These are phyloP conservation scores for Nomada fabriciana DNA, from an alignment of 2,888 invertebrate genomes.

Conservation along the genomic window DNA sequence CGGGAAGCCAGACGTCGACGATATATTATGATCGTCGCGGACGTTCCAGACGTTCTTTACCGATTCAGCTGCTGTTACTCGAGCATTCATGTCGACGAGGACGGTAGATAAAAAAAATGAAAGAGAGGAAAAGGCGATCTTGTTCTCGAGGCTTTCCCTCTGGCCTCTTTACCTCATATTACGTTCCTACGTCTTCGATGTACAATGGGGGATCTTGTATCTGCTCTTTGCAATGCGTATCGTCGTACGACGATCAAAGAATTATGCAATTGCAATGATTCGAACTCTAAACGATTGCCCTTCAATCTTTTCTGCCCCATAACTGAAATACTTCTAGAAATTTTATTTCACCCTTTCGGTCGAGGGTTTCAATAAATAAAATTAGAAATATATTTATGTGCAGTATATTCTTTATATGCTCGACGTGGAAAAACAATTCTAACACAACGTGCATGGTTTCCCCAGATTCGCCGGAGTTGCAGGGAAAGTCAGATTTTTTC, in stretches of 20 bases:
- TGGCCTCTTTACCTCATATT: constrained; percentile 16
- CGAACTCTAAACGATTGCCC: constrained; percentile 13
- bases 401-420: no score
- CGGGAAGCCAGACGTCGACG: constrained; percentile 68
- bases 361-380: no score
- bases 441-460: no score
- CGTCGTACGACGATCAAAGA: not conserved
- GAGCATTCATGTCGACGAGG: constrained; percentile 2
- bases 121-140: constrained; percentile 2
- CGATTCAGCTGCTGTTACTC: constrained; percentile 63
- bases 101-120: not conserved
- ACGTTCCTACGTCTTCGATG: constrained; percentile 7
- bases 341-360: no score
- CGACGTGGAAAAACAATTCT: no score
- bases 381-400: no score
- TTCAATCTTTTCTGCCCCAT: no score
- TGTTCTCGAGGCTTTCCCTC: constrained; percentile 8
- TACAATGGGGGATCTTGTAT: not conserved
- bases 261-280: constrained; percentile 6
- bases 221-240: constrained; percentile 8
- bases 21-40: constrained; percentile 69
- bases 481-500: constrained; percentile 69
- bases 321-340: no score
- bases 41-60: constrained; percentile 64
- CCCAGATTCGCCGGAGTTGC: constrained; percentile 49